These are phyloP conservation scores for Notarius quadriscutis DNA, from an alignment of 2,113 vertebrate species.

Conservation along the genomic window DNA sequence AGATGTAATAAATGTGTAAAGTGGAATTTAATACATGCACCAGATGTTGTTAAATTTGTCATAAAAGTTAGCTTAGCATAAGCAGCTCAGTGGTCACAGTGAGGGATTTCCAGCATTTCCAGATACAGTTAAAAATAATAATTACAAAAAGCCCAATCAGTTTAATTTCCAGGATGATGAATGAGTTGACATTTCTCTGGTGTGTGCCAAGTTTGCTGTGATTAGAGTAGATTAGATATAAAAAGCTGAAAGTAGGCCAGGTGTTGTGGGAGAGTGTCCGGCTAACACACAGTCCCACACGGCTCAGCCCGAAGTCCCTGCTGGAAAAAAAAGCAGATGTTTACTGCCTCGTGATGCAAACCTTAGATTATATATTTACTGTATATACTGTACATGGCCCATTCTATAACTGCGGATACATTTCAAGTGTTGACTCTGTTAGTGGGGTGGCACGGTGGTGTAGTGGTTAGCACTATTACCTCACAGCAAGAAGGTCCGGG, in stretches of 20 bases:
- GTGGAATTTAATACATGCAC: neutral
- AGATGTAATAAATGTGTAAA: neutral
- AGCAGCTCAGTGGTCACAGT: neutral
- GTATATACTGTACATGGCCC: too few relatives aligned
- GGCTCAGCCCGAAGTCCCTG: neutral
- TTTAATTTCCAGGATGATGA: conserved; percentile 34
- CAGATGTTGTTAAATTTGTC: neutral
- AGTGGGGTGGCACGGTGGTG: too few relatives aligned
- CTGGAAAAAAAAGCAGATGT: too few relatives aligned
- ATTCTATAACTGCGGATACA: too few relatives aligned
- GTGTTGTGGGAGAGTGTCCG: conserved; percentile 47
- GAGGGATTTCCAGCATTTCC: neutral
- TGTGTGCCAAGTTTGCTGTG: conserved; percentile 41
- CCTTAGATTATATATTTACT: too few relatives aligned
- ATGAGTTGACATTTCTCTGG: conserved; percentile 31
- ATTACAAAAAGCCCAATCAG: neutral
- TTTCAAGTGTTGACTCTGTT: too few relatives aligned
- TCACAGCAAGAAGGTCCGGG: too few relatives aligned
- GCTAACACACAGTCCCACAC: neutral
- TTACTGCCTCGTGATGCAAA: too few relatives aligned
- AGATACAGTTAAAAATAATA: conserved; percentile 14
- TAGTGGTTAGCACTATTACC: too few relatives aligned
- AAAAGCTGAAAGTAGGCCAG: conserved; percentile 51
- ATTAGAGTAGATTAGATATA: conserved; percentile 33
- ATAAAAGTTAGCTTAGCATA: neutral